phyloP scores from a whole-genome alignment of 2,888 invertebrate species.

The Clivina fossor region DNA sequence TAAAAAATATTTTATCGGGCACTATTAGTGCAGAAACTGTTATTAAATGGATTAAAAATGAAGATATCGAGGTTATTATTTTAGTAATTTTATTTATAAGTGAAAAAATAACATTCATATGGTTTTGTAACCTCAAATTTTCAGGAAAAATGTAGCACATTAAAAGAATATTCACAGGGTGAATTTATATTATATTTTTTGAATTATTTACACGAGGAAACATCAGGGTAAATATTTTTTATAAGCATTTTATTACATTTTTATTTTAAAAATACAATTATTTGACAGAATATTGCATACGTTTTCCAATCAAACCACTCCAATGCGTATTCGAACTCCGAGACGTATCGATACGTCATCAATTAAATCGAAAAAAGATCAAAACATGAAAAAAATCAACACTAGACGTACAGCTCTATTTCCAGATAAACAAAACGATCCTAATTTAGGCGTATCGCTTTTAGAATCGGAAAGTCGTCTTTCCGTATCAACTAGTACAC shows the following conservation, averaged over 20 bases:
- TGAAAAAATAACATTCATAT: not conserved
- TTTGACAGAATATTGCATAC: constrained; percentile 20
- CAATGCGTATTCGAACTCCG: constrained; percentile 14
- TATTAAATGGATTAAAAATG: constrained; percentile 22
- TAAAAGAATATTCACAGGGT: constrained; percentile 43
- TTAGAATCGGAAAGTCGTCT: constrained; percentile 5
- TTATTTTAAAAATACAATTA: not conserved
- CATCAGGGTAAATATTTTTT: constrained; percentile 40
- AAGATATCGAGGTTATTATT: constrained; percentile 18
- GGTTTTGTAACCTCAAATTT: not conserved
- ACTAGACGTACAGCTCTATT: constrained; percentile 9
- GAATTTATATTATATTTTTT: constrained; percentile 50
- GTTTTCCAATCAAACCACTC: constrained; percentile 22
- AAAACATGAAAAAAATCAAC: not conserved
- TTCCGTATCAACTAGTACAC: constrained; percentile 38
- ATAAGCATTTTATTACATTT: constrained; percentile 10
- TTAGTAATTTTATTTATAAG: not conserved
- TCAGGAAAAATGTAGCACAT: too few species aligned
- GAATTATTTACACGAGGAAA: constrained; percentile 49
- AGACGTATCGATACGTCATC: constrained; percentile 11
- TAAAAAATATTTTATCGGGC: constrained; percentile 14
- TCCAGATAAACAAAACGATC: constrained; percentile 12
- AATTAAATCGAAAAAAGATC: constrained; percentile 11
- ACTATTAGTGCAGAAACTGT: constrained; percentile 2
- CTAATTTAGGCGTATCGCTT: constrained; percentile 3